These are phyloP conservation scores for Eulithis prunata DNA, from an alignment of 2,888 invertebrate genomes.

Conservation along the genomic window DNA sequence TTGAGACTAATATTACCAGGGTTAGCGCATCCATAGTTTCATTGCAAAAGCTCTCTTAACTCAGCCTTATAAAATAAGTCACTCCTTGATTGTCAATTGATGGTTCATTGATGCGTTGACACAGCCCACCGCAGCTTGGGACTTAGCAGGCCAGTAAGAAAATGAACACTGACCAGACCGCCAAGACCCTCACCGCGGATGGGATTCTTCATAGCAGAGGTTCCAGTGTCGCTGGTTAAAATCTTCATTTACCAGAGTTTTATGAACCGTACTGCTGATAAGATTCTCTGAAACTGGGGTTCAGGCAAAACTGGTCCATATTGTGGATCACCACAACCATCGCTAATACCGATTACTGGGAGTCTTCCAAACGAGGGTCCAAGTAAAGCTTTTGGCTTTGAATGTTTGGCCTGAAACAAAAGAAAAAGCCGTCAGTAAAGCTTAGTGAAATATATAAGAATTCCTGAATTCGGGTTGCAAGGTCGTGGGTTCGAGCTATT, in stretches of 20 bases:
- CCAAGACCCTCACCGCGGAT: constrained; percentile 87
- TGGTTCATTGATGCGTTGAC: constrained; percentile 32
- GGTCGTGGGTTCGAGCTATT: too few relatives aligned
- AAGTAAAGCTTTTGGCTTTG: background rate
- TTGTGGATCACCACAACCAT: too few relatives aligned
- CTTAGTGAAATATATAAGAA: too few relatives aligned
- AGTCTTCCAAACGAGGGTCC: background rate
- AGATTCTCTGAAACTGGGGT: constrained; percentile 16
- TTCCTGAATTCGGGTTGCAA: too few relatives aligned
- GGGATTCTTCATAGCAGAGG: constrained; percentile 28
- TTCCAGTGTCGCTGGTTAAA: constrained; percentile 12
- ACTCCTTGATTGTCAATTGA: constrained; percentile 20
- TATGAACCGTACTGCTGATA: constrained; percentile 86
- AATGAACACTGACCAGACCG: constrained; percentile 85
- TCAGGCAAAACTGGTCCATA: constrained; percentile 11
- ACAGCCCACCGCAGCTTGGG: constrained; percentile 86
- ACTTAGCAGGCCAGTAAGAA: constrained; percentile 94
- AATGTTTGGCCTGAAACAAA: constrained; percentile 21
- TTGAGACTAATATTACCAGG: too few relatives aligned
- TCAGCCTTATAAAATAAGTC: constrained; percentile 6
- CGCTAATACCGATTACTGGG: background rate
- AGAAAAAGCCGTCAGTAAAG: constrained; percentile 12
- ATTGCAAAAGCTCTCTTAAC: background rate
- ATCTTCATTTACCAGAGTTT: constrained; percentile 85
- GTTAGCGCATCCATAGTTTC: constrained; percentile 1